Evolutionary conservation across 2,113 vertebrate species (phyloP).

Genomic region (Tachycineta bicolor): DNA sequence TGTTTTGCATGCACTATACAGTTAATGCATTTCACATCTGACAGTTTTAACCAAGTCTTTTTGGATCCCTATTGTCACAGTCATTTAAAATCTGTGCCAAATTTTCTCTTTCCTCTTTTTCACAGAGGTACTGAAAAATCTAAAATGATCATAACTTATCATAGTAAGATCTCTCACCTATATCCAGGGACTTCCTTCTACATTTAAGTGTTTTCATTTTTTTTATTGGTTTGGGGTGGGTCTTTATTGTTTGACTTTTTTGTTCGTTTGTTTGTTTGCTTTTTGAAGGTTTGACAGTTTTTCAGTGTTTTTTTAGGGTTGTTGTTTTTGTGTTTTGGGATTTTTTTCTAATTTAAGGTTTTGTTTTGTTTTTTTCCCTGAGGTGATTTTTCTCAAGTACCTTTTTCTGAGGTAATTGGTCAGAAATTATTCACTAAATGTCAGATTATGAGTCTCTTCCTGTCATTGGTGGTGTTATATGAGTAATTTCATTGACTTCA

Average conservation of each 20-base stretch:
- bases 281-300: not conserved
- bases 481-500: not conserved
- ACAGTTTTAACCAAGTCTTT: not conserved
- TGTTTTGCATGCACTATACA: not conserved
- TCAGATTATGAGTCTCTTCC: not conserved
- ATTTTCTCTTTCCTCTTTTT: not conserved
- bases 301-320: not conserved
- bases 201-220: not conserved
- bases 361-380: not conserved
- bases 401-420: not conserved
- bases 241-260: not conserved
- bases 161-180: not conserved
- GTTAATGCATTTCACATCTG: not conserved
- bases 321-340: accelerated
- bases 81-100: not conserved
- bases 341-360: not conserved
- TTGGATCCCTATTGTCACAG: not conserved
- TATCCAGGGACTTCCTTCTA: not conserved
- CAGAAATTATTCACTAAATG: not conserved
- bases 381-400: not conserved
- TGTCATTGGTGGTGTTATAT: not conserved
- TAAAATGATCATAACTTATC: not conserved
- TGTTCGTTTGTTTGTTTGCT: too few species aligned
- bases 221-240: not conserved
- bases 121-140: not conserved